These are phyloP conservation scores for Drosophila mimetica DNA, from an alignment of 2,888 invertebrate species.

Conservation along the genomic window DNA sequence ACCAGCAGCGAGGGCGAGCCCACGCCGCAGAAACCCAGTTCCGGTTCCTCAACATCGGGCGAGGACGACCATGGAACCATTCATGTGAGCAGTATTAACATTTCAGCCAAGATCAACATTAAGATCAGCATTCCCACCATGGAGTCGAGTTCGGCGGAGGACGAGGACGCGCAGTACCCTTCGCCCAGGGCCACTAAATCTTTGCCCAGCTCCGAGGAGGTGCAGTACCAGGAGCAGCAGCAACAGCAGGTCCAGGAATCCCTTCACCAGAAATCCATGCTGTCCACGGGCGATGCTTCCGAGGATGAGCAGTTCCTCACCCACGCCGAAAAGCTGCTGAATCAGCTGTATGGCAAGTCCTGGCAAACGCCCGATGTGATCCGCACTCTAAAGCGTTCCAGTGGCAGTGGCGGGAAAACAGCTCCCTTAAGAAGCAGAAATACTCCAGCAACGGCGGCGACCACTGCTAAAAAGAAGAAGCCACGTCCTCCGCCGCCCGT, in stretches of 20 bases:
- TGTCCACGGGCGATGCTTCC: conserved; percentile 37
- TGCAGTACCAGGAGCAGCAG: not conserved
- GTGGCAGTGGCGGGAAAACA: conserved; percentile 51
- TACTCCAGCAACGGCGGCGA: not conserved
- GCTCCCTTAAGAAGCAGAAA: conserved; percentile 16
- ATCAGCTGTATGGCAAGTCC: conserved; percentile 81
- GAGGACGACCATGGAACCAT: conserved; percentile 43
- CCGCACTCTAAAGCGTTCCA: conserved; percentile 73
- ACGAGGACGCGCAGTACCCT: conserved; percentile 21
- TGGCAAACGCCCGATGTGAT: conserved; percentile 84
- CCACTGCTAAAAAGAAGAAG: conserved; percentile 25
- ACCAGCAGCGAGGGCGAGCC: conserved; percentile 72
- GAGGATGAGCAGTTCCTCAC: conserved; percentile 70
- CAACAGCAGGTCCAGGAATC: not conserved
- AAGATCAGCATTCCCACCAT: conserved; percentile 80
- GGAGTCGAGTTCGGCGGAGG: conserved; percentile 52
- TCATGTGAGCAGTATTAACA: conserved; percentile 80
- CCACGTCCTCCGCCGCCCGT: not conserved
- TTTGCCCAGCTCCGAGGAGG: not conserved
- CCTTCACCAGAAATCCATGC: conserved; percentile 23
- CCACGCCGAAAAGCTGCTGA: conserved; percentile 77
- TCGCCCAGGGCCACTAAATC: not conserved
- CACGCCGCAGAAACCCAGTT: conserved; percentile 10
- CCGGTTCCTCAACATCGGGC: conserved; percentile 1
- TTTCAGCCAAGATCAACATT: conserved; percentile 83